Conservation (phyloP, 2,113 vertebrate genomes). For the Carettochelys insculpta region DNA sequence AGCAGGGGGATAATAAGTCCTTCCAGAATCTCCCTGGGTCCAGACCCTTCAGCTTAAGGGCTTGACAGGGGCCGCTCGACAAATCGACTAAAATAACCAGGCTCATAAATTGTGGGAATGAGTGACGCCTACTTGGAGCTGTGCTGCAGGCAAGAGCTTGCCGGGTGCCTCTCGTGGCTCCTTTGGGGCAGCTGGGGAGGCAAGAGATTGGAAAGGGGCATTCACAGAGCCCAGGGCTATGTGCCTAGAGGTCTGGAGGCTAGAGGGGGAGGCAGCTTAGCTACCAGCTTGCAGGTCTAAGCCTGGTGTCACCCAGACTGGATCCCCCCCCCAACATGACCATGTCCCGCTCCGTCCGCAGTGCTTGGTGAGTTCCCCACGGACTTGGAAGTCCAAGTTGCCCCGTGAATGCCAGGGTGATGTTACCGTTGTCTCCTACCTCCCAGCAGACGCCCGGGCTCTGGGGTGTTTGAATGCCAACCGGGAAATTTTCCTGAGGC, state of each 20-base stretch:
- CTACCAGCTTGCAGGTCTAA: background rate
- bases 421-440: background rate
- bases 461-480: background rate
- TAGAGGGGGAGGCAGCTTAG: background rate
- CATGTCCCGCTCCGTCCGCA: background rate
- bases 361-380: background rate
- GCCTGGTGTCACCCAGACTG: background rate
- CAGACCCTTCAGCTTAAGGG: fast-evolving
- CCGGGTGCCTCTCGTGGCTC: background rate
- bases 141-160: background rate
- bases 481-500: background rate
- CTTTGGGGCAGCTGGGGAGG: background rate
- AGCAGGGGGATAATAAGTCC: background rate
- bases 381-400: background rate
- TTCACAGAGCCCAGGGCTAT: background rate
- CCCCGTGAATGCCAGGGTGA: background rate
- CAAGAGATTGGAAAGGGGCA: background rate
- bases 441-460: background rate
- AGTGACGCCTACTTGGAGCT: background rate
- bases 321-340: too few species aligned
- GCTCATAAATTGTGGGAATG: background rate
- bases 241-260: background rate
- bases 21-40: fast-evolving
- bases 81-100: background rate
- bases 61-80: background rate